Conservation (phyloP, 2,888 invertebrate species). For the Druceiella hillmani region DNA sequence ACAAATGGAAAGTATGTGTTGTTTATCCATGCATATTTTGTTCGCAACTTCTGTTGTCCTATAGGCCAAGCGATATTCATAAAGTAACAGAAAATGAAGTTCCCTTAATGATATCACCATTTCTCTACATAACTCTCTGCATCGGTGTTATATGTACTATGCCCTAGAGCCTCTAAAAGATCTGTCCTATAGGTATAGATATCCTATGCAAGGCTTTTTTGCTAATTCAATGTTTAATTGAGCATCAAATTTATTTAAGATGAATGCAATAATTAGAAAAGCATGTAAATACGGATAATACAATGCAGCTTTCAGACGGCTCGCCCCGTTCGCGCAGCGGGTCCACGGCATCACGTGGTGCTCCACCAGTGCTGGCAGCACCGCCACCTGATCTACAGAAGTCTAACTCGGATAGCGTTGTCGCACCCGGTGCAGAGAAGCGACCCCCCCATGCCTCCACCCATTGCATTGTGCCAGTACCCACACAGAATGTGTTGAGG, state of each 20-base stretch:
- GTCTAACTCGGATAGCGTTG: constrained; percentile 39
- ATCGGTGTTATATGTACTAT: too few species aligned
- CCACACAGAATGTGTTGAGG: constrained; percentile 11
- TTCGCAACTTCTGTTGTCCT: too few species aligned
- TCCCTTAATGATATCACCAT: too few species aligned
- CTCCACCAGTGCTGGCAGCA: constrained; percentile 16
- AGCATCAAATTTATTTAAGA: background rate
- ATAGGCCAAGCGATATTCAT: too few species aligned
- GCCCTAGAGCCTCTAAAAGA: background rate
- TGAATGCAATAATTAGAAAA: too few species aligned
- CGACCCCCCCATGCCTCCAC: constrained; percentile 27
- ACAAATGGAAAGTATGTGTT: too few species aligned
- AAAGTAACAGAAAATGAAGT: too few species aligned
- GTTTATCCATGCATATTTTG: too few species aligned
- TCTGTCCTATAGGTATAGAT: background rate
- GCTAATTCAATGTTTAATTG: constrained; percentile 8
- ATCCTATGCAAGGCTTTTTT: constrained; percentile 1
- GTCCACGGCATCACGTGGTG: constrained; percentile 19
- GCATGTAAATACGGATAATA: too few species aligned
- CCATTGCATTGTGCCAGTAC: constrained; percentile 27
- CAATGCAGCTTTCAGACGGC: constrained; percentile 28
- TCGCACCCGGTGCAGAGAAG: constrained; percentile 27
- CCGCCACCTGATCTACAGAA: constrained; percentile 21
- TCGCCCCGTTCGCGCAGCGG: constrained; percentile 32
- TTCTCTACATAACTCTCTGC: too few species aligned